A percentile compares a stretch with the other conserved stretches of the same genome.
These are phyloP conservation scores for Apeira syringaria DNA, from an alignment of 2,888 invertebrate genomes.

Conservation along the genomic window DNA sequence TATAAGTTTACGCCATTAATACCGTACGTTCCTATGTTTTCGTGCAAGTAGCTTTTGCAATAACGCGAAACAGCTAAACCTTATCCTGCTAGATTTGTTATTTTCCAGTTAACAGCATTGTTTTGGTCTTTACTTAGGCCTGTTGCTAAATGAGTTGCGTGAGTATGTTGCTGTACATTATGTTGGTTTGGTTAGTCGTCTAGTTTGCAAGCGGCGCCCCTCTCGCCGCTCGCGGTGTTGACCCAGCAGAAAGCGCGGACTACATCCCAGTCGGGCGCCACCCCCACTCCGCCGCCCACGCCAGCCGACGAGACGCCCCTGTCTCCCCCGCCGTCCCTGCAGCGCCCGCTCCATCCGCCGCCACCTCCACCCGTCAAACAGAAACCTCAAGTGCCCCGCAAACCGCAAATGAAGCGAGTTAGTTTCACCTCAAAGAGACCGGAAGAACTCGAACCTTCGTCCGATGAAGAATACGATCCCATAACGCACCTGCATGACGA, in stretches of 20 bases:
- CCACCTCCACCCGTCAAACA: conserved; percentile 61
- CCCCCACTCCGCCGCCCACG: conserved; percentile 48
- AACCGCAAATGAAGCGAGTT: conserved; percentile 78
- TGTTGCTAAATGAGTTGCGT: conserved; percentile 46
- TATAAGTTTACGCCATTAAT: conserved; percentile 40
- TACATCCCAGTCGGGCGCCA: conserved; percentile 49
- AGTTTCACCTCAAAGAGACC: conserved; percentile 71
- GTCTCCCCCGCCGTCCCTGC: conserved; percentile 40
- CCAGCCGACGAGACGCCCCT: conserved; percentile 37
- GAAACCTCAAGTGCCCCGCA: conserved; percentile 76
- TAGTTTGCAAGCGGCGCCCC: conserved; percentile 65
- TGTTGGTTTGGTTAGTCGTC: conserved; percentile 80
- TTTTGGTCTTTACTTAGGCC: conserved; percentile 47
- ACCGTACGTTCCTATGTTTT: conserved; percentile 52
- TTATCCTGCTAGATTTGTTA: conserved; percentile 29
- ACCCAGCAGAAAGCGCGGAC: conserved; percentile 52
- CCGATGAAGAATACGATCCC: conserved; percentile 48
- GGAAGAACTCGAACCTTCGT: conserved; percentile 43
- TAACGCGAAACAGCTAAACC: conserved; percentile 31
- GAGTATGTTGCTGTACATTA: conserved; percentile 58
- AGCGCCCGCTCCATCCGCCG: conserved; percentile 49
- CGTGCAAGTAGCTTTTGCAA: conserved; percentile 73
- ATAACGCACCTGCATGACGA: conserved; percentile 61
- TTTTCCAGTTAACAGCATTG: conserved; percentile 42
- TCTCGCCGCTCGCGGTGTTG: conserved; percentile 68